phyloP scores from a whole-genome alignment of 2,888 invertebrate species.

The Microdon myrmicae region DNA sequence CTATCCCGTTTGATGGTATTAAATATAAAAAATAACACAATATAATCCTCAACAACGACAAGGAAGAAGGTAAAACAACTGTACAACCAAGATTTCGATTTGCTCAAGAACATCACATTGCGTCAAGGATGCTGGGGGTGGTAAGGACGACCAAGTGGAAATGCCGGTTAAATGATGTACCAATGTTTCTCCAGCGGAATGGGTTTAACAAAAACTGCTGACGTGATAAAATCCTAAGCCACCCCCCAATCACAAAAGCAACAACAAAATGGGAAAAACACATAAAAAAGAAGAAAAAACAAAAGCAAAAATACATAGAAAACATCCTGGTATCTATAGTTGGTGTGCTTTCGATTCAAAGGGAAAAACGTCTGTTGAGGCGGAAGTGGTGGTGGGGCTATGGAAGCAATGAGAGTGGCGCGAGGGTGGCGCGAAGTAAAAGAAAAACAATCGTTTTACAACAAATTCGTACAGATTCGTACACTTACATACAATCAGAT shows the following conservation, averaged over 20 bases:
- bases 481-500: too few species aligned
- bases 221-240: constrained; percentile 54
- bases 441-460: too few species aligned
- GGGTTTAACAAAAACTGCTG: constrained; percentile 55
- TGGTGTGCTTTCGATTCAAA: too few species aligned
- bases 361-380: too few species aligned
- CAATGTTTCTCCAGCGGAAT: constrained; percentile 41
- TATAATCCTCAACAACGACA: constrained; percentile 19
- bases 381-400: too few species aligned
- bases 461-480: too few species aligned
- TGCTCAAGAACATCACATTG: constrained; percentile 37
- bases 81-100: constrained; percentile 48
- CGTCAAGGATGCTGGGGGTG: constrained; percentile 5
- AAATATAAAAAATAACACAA: constrained; percentile 20
- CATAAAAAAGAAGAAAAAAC: constrained; percentile 42
- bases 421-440: too few species aligned
- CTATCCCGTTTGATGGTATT: too few species aligned
- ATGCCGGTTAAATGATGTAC: constrained; percentile 51
- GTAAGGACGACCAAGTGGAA: constrained; percentile 32
- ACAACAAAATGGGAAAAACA: constrained; percentile 34
- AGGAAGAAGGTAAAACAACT: constrained; percentile 46
- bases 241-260: constrained; percentile 29
- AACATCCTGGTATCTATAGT: too few species aligned
- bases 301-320: too few species aligned
- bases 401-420: too few species aligned